Conservation (phyloP, 2,888 invertebrate genomes). For the Dryobotodes eremita region DNA sequence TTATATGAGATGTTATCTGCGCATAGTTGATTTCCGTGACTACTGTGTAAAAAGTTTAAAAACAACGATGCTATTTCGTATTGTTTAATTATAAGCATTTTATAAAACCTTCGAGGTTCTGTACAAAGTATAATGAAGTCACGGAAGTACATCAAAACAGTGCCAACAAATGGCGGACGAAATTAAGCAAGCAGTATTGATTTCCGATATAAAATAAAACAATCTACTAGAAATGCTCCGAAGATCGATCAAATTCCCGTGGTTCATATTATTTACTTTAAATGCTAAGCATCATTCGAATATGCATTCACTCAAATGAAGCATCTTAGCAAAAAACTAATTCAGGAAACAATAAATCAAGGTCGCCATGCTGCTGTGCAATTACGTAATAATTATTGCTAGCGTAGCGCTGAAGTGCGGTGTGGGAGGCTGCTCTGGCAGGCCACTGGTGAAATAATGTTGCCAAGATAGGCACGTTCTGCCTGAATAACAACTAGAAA, state of each 20-base stretch:
- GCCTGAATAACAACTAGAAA: conserved; percentile 39
- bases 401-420: conserved; percentile 50
- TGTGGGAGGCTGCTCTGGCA: conserved; percentile 57
- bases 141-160: conserved; percentile 14
- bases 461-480: conserved; percentile 58
- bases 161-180: conserved; percentile 13
- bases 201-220: background rate
- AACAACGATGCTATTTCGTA: background rate
- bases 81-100: conserved; percentile 15
- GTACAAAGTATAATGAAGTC: background rate
- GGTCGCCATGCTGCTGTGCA: conserved; percentile 59
- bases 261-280: background rate
- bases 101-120: background rate
- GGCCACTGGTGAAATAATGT: conserved; percentile 49
- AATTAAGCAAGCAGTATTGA: conserved; percentile 1
- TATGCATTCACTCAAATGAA: conserved; percentile 22
- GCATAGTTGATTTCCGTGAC: conserved; percentile 30
- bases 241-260: background rate
- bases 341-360: conserved; percentile 61
- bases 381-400: conserved; percentile 65
- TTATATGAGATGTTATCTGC: conserved; percentile 30
- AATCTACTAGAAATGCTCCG: background rate
- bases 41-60: background rate
- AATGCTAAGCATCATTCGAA: conserved; percentile 7
- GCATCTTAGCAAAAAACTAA: conserved; percentile 34